Evolutionary conservation across 2,113 vertebrate species (phyloP).

Genomic region (Pseudopipra pipra): DNA sequence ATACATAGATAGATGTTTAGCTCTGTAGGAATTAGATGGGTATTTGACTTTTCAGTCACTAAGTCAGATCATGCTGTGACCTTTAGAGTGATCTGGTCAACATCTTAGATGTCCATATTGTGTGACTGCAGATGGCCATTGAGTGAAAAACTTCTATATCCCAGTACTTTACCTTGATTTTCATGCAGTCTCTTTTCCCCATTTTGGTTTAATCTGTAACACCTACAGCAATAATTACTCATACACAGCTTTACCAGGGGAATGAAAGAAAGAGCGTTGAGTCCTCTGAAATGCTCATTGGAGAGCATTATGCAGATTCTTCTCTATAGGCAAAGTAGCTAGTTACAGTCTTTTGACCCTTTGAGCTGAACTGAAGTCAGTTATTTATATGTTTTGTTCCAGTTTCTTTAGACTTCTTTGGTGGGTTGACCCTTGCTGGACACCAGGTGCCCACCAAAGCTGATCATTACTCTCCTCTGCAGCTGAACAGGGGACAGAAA

Average conservation of each 20-base stretch:
- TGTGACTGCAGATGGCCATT: neutral
- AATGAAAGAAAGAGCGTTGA: neutral
- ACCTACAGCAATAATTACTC: neutral
- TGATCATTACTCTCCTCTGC: fast-evolving
- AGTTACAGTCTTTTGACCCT: neutral
- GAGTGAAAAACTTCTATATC: neutral
- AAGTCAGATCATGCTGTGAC: neutral
- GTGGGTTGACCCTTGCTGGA: neutral
- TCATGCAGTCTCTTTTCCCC: neutral
- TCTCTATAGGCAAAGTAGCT: neutral
- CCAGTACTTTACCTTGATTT: neutral
- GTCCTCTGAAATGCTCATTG: neutral
- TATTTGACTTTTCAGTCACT: neutral
- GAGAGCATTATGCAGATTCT: neutral
- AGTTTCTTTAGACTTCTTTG: neutral
- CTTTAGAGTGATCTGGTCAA: neutral
- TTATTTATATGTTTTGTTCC: neutral
- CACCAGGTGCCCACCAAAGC: neutral
- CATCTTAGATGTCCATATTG: neutral
- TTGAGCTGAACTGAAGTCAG: neutral
- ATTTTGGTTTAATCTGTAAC: neutral
- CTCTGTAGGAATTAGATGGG: neutral
- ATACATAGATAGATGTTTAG: neutral
- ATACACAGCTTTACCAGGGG: neutral
- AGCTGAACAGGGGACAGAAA: neutral